phyloP scores from a whole-genome alignment of 2,113 vertebrate genomes.

The Rhea pennata region DNA sequence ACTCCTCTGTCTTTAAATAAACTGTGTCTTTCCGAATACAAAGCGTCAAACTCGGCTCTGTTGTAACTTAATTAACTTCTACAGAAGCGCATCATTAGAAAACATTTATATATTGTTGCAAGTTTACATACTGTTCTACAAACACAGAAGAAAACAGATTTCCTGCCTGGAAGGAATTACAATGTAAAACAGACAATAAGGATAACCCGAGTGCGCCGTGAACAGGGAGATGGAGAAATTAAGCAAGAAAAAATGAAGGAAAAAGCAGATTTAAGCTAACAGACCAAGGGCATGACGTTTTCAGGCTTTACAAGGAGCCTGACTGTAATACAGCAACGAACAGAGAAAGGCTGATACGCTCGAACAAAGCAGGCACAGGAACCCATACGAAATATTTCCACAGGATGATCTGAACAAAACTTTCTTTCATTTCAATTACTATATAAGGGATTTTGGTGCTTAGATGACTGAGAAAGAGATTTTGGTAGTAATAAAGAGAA shows the following conservation, averaged over 20 bases:
- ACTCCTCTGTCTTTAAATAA: neutral
- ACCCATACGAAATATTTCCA: neutral
- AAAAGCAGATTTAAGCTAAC: neutral
- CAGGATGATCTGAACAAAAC: neutral
- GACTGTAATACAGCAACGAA: neutral
- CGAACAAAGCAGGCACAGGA: neutral
- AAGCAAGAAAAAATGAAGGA: neutral
- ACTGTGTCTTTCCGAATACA: neutral
- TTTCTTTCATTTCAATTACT: neutral
- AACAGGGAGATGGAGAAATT: neutral
- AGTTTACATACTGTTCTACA: neutral
- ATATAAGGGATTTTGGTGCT: neutral
- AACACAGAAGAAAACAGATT: neutral
- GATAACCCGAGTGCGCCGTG: accelerated
- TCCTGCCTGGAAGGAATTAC: neutral
- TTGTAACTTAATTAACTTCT: neutral
- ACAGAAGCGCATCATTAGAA: neutral
- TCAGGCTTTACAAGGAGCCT: neutral
- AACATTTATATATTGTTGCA: neutral
- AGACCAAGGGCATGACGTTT: neutral
- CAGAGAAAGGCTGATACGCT: accelerated
- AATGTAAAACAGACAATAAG: neutral
- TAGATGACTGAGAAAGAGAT: accelerated
- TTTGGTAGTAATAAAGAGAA: neutral
- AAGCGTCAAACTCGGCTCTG: neutral